These are phyloP conservation scores for Aleiodes testaceus DNA, from an alignment of 2,888 invertebrate species.

Conservation along the genomic window DNA sequence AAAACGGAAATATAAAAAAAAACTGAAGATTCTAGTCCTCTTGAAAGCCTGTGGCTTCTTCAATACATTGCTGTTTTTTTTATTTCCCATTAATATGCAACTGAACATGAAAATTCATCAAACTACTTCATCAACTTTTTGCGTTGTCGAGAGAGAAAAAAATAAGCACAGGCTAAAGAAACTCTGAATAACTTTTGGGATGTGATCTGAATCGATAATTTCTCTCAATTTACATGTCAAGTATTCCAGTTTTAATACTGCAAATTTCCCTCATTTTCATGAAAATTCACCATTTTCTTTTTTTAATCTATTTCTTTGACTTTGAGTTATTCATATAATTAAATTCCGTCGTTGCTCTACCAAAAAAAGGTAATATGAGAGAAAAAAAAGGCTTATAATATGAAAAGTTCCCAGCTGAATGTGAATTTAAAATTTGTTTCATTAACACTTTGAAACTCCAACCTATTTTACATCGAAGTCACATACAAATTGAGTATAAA, in stretches of 20 bases:
- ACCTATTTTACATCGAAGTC: slow-evolving; percentile 24
- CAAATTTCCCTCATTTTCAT: slow-evolving; percentile 1
- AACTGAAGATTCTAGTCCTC: slow-evolving; percentile 37
- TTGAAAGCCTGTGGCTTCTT: not conserved
- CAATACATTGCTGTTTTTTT: not conserved
- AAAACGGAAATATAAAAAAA: not conserved
- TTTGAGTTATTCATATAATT: slow-evolving; percentile 18
- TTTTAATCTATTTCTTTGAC: too few relatives aligned
- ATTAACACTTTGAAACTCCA: slow-evolving; percentile 8
- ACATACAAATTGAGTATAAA: slow-evolving; percentile 25
- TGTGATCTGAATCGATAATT: slow-evolving; percentile 8
- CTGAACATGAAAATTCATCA: not conserved
- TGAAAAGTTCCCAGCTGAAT: slow-evolving; percentile 5
- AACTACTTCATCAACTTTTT: too few relatives aligned
- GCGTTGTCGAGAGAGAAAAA: too few relatives aligned
- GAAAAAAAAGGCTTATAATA: slow-evolving; percentile 6
- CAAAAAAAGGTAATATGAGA: not conserved
- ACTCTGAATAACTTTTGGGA: not conserved
- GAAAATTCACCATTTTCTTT: not conserved
- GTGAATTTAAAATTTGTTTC: slow-evolving; percentile 28
- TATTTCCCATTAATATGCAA: not conserved
- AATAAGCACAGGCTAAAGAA: too few relatives aligned
- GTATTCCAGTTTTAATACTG: not conserved
- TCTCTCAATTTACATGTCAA: slow-evolving; percentile 2
- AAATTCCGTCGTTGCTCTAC: not conserved